Conservation (phyloP, 2,797 vertebrate genomes). For the Sandelia bainsii region DNA sequence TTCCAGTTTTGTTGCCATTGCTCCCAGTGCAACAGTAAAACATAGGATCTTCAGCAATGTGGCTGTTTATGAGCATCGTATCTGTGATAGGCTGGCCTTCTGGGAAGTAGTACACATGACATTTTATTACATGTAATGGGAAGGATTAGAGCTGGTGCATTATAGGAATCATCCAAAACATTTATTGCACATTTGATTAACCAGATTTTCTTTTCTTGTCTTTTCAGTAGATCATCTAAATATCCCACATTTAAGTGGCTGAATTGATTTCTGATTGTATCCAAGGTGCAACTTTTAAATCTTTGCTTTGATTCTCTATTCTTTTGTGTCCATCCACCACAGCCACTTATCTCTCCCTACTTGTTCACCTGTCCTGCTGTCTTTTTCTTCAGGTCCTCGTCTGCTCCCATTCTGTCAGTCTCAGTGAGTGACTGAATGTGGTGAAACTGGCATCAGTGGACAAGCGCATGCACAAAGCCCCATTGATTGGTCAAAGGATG, state of each 20-base stretch:
- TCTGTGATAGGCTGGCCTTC: conserved; percentile 24
- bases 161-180: conserved; percentile 1
- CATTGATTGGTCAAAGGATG: conserved; percentile 86
- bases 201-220: not conserved
- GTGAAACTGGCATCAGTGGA: conserved; percentile 53
- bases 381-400: conserved; percentile 44
- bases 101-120: conserved; percentile 14
- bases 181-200: not conserved
- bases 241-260: not conserved
- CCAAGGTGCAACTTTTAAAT: not conserved
- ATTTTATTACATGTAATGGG: conserved; percentile 25
- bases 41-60: not conserved
- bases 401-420: conserved; percentile 60
- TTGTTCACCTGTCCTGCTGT: conserved; percentile 28
- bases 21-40: conserved; percentile 35
- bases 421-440: conserved; percentile 53
- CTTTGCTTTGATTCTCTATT: not conserved
- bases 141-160: not conserved
- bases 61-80: conserved; percentile 29
- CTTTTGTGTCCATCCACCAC: not conserved
- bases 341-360: conserved; percentile 7
- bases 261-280: not conserved
- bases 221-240: conserved; percentile 20
- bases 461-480: conserved; percentile 38
- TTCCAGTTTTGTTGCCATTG: conserved; percentile 40